Evolutionary conservation across 2,797 vertebrate species (phyloP).

Genomic region (Alcedo quadribrachys): DNA sequence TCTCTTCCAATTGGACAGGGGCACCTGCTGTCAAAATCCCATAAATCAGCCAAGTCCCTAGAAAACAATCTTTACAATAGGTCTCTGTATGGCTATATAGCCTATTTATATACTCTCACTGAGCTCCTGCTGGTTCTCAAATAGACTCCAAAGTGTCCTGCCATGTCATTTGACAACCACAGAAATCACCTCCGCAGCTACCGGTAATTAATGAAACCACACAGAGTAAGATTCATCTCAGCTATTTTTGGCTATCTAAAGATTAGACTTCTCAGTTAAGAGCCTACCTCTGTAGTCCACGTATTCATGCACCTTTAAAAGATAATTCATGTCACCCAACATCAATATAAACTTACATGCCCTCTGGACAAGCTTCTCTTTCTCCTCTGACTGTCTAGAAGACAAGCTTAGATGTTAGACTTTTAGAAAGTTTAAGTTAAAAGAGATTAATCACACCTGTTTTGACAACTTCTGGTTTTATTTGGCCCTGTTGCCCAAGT

Average conservation of each 20-base stretch:
- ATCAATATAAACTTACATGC: not conserved
- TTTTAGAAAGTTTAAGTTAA: not conserved
- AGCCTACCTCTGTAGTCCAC: not conserved
- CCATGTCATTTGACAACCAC: conserved; percentile 11
- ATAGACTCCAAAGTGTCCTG: conserved; percentile 10
- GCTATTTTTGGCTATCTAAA: conserved; percentile 16
- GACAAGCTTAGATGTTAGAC: not conserved
- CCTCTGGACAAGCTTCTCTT: not conserved
- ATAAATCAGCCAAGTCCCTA: conserved; percentile 19
- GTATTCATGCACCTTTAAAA: not conserved
- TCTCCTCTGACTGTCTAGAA: not conserved
- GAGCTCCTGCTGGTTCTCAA: conserved; percentile 2
- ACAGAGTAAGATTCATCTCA: not conserved
- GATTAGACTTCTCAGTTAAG: not conserved
- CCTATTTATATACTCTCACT: not conserved
- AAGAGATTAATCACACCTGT: rapidly evolving
- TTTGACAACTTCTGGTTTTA: not conserved
- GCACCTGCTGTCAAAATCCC: conserved; percentile 37
- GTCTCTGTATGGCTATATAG: not conserved
- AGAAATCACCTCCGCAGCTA: not conserved
- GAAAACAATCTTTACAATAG: conserved; percentile 33
- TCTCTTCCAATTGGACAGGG: conserved; percentile 1
- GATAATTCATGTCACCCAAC: not conserved
- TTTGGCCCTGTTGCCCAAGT: not conserved
- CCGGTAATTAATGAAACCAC: conserved; percentile 27